A percentile compares a stretch with the other conserved stretches of the same genome.
phyloP scores from a whole-genome alignment of 2,113 vertebrate species.

The Corydoras sp. region DNA sequence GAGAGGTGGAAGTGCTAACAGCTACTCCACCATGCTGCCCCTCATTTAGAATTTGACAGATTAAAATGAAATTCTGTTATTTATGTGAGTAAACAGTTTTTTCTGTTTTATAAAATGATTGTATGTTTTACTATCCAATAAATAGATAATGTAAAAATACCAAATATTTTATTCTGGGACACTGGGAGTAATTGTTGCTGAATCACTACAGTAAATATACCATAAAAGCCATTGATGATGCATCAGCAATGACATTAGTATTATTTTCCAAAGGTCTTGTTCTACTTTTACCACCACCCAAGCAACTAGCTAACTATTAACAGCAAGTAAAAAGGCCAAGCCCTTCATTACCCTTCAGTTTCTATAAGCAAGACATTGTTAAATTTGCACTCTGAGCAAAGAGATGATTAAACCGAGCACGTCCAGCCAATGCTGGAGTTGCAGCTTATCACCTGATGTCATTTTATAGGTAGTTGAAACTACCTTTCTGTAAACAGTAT shows the following conservation, averaged over 20 bases:
- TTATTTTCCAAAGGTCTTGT: slow-evolving; percentile 24
- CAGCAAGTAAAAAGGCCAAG: slow-evolving; percentile 43
- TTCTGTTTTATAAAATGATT: no score
- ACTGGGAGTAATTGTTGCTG: no score
- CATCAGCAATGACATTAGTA: neutral
- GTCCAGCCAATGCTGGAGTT: slow-evolving; percentile 20
- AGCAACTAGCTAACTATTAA: slow-evolving; percentile 50
- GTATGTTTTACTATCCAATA: no score
- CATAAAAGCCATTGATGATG: no score
- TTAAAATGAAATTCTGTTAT: no score
- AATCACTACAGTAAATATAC: no score
- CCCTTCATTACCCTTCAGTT: slow-evolving; percentile 55
- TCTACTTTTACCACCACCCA: slow-evolving; percentile 24
- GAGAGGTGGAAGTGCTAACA: no score
- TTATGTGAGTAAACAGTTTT: no score
- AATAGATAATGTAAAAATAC: no score
- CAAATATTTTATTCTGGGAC: no score
- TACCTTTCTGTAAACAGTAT: slow-evolving; percentile 18
- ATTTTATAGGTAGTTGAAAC: slow-evolving; percentile 16
- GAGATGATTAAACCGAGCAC: slow-evolving; percentile 11
- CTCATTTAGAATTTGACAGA: no score
- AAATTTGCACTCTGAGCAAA: slow-evolving; percentile 21
- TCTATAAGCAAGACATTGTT: slow-evolving; percentile 50
- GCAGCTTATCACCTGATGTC: slow-evolving; percentile 36
- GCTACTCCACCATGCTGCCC: no score